Evolutionary conservation across 2,888 invertebrate genomes (phyloP).

Genomic region (Vandiemenella viatica): DNA sequence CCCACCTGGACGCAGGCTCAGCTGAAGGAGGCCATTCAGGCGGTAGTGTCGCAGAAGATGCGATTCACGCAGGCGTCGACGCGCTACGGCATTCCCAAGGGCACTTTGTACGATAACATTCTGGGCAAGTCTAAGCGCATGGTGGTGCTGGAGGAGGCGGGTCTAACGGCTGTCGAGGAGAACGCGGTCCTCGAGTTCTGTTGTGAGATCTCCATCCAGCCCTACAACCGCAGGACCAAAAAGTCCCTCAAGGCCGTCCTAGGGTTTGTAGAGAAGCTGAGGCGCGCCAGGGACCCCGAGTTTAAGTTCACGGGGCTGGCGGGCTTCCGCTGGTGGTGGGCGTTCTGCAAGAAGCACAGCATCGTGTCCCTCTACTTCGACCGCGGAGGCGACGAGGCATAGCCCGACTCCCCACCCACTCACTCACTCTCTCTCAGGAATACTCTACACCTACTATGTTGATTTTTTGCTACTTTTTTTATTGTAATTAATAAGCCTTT

Average conservation of each 20-base stretch:
- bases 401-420: too few relatives aligned
- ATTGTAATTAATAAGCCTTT: too few relatives aligned
- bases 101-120: constrained; percentile 63
- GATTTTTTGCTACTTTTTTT: too few relatives aligned
- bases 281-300: constrained; percentile 41
- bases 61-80: constrained; percentile 61
- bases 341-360: constrained; percentile 63
- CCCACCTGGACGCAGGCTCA: constrained; percentile 60
- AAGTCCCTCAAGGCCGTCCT: constrained; percentile 47
- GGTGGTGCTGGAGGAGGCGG: constrained; percentile 56
- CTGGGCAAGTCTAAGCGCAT: constrained; percentile 61
- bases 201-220: constrained; percentile 51
- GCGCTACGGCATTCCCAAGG: constrained; percentile 57
- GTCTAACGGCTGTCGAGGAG: constrained; percentile 43
- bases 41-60: constrained; percentile 59
- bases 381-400: constrained; percentile 10
- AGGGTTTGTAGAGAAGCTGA: constrained; percentile 47
- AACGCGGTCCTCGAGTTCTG: constrained; percentile 52
- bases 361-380: constrained; percentile 49
- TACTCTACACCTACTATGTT: too few relatives aligned
- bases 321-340: constrained; percentile 70
- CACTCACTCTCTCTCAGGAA: too few relatives aligned
- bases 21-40: constrained; percentile 59
- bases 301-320: constrained; percentile 54
- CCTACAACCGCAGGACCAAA: constrained; percentile 56